These are phyloP conservation scores for Vanessa tameamea DNA, from an alignment of 1,140 invertebrate species.

Conservation along the genomic window DNA sequence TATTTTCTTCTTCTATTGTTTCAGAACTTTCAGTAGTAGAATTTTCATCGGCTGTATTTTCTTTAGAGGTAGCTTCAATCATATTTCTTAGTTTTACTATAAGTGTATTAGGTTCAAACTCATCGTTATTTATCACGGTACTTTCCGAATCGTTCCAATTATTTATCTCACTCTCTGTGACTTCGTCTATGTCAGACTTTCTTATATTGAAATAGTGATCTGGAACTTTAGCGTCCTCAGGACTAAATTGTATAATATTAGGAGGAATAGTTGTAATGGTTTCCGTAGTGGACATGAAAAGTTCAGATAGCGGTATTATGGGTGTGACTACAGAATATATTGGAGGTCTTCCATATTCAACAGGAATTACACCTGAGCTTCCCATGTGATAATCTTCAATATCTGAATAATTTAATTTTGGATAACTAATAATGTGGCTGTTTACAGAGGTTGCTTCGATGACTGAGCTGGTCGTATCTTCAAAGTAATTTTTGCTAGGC, in stretches of 20 bases:
- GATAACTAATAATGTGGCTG: constrained; percentile 26
- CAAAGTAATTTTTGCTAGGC: not conserved
- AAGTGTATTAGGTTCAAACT: constrained; percentile 47
- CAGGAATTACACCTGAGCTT: constrained; percentile 67
- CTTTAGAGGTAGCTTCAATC: constrained; percentile 45
- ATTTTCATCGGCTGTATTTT: constrained; percentile 30
- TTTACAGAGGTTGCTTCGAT: not conserved
- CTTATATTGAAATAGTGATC: constrained; percentile 55
- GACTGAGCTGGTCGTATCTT: not conserved
- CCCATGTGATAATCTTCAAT: constrained; percentile 70
- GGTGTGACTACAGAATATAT: constrained; percentile 47
- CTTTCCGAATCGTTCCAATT: constrained; percentile 23
- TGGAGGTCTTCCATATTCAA: constrained; percentile 41
- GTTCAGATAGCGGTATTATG: constrained; percentile 42
- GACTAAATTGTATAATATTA: constrained; percentile 68
- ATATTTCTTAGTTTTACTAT: constrained; percentile 59
- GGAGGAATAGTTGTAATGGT: constrained; percentile 45
- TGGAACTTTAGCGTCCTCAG: constrained; percentile 69
- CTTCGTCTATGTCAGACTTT: constrained; percentile 30
- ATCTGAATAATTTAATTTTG: constrained; percentile 43
- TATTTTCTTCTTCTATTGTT: constrained; percentile 19
- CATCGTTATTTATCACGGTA: constrained; percentile 19
- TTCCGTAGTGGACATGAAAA: constrained; percentile 35
- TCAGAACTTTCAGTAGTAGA: constrained; percentile 14
- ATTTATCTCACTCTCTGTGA: constrained; percentile 12